A percentile compares a stretch with the other conserved stretches of the same genome.
phyloP scores from a whole-genome alignment of 2,113 vertebrate genomes.

The Gracilinanus agilis region DNA sequence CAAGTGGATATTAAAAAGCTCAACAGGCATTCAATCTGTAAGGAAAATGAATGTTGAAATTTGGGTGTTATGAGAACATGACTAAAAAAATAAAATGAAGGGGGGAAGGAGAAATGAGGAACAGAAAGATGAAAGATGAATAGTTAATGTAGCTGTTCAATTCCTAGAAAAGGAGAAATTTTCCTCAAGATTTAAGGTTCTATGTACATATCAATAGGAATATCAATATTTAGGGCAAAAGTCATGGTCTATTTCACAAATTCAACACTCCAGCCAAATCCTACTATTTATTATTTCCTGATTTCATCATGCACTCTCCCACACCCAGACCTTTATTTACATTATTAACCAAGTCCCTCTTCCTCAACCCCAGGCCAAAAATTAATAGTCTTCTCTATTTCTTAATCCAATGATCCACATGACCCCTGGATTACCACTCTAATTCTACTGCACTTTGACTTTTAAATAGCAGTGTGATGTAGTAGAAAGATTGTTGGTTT shows the following conservation, averaged over 20 bases:
- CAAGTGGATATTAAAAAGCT: neutral
- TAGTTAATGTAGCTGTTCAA: neutral
- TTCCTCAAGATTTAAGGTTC: neutral
- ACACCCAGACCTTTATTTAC: neutral
- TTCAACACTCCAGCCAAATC: neutral
- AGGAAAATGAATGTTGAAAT: constrained; percentile 7
- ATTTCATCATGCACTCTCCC: neutral
- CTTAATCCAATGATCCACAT: neutral
- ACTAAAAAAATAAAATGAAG: constrained; percentile 32
- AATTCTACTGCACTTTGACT: neutral
- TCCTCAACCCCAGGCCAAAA: neutral
- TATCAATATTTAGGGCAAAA: neutral
- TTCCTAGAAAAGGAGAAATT: neutral
- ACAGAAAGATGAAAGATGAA: neutral
- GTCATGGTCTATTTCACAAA: neutral
- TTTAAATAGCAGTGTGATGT: neutral
- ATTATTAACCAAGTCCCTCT: neutral
- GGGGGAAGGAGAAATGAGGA: neutral
- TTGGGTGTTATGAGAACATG: constrained; percentile 31
- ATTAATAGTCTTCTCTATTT: neutral
- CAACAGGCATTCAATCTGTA: neutral
- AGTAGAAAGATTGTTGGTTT: neutral
- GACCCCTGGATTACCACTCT: neutral
- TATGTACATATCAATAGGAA: neutral
- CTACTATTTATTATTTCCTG: neutral